phyloP scores from a whole-genome alignment of 2,797 vertebrate species.

The Oreochromis grahami region DNA sequence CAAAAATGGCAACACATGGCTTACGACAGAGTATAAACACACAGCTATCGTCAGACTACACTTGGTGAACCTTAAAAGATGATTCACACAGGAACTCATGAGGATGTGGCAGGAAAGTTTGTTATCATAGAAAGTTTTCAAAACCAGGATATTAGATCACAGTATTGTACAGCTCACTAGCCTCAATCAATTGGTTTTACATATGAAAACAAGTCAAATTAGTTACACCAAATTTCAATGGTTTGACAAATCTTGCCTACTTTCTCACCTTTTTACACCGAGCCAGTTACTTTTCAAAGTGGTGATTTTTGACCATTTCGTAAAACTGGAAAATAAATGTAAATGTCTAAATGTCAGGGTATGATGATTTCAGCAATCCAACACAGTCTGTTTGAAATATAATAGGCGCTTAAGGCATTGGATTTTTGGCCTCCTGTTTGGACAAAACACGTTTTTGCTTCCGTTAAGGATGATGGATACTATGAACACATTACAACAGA shows the following conservation, averaged over 20 bases:
- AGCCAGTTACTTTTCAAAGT: not conserved
- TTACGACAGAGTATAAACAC: not conserved
- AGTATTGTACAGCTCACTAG: not conserved
- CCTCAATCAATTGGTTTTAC: not conserved
- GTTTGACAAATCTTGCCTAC: not conserved
- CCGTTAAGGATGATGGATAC: not conserved
- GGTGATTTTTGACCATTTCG: fast-evolving
- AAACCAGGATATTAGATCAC: not conserved
- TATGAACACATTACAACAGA: too few relatives aligned
- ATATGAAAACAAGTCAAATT: not conserved
- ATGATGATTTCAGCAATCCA: not conserved
- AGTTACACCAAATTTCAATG: not conserved
- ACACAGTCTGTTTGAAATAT: not conserved
- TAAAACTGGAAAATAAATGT: not conserved
- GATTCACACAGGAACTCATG: not conserved
- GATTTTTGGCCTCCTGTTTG: not conserved
- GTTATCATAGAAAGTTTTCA: not conserved
- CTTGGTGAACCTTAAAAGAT: not conserved
- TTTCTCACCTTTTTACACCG: not conserved
- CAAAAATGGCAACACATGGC: not conserved
- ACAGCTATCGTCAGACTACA: not conserved
- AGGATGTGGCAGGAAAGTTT: not conserved
- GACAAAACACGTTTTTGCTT: not conserved
- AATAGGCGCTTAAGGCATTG: not conserved
- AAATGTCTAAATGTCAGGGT: not conserved